Base-by-base conservation (phyloP, 2,888 invertebrate species). In the Taphrorychus bicolor region DNA sequence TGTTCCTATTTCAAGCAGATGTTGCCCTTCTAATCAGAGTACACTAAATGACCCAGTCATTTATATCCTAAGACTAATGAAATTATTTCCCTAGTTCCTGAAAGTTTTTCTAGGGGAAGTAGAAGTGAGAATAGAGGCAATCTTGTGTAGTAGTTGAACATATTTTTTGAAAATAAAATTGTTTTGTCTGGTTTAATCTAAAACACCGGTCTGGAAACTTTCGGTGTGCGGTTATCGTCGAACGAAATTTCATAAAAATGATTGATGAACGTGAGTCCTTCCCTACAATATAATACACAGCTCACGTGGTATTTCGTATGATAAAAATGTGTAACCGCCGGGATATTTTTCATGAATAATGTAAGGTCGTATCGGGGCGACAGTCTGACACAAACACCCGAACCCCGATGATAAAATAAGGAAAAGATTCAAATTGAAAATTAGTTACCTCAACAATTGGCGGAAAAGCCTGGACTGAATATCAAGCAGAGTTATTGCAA, bases 41-140 rank as follows among this genome's bases (percentile, higher is more conserved):
- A 75, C 72, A 73, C 76, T 75, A 78, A 78, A 76, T 77, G 77
- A 76, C 74, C 70, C 71, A 80, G 83, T 83, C 85, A 85, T 85
- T 85, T 85, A 84, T 85, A 84, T 83, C 77, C 72, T 81, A 79
- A 83, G 3, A 22, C 83, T 85, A 85, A 85, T 85, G 85, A 85
- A 85, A 85, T 85, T 85, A 85, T 85, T 82, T 83, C 82, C 78
- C 73, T 75, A 72, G 78, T 76, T 78, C 80, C 71, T 74, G 75
- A 18, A 14, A 18, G 18, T n/a, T 21, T 18, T 75, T 75, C 66
- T 63, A 49, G 59, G 54, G 69, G 22, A 41, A 45, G 45, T 7
- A 32, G 11, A 32, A 11, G 11, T 7, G 11, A 7, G 11, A 32
- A 32, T 32, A 32, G 11, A 7, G 32, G 11, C 32, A 32, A 5